Evolutionary conservation across 1,140 invertebrate genomes (phyloP), one percentile per base, ranked within the genome.

Genomic region (Apolygus lucorum): DNA sequence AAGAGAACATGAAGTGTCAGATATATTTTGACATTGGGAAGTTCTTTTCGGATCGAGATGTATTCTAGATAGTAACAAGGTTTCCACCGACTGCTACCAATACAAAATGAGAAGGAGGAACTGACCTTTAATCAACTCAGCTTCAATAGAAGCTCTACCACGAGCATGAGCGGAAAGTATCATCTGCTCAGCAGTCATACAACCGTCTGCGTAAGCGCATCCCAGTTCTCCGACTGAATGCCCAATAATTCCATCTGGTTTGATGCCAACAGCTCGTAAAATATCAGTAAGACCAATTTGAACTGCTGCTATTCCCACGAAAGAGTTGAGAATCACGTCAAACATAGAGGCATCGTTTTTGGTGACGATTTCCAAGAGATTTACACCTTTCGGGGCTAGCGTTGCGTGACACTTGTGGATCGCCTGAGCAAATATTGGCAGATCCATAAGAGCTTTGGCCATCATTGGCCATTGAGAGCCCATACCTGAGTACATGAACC

Each of bases 231-330:
- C 86, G 11, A 84, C 85, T 17, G 87, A 88, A 76, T 89, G 87
- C 11, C 88, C 88, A 67, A 90, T 77, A 67, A 90, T 84, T 26
- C 87, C 87, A 78, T 89, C 86, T 13, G 86, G 83, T 42, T 76
- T 71, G 26, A 89, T 77, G 22, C 82, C 84, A 65, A 88, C 63
- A 1, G 71, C 73, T 25, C 71, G 76, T n/a, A 89, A 76, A 24
- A 84, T 59, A 75, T 88, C 85, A 42, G 85, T 79, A 14, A 88
- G 74, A 1, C 82, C 86, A 72, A 90, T 88, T 81, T 93, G 91
- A 70, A 97, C 87, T 22, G 93, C 90, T 65, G 88, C 85, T 73
- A 90, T 91, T 28, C 84, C 84, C 52, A 91, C 82, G 76, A 91
- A 90, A 1, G 85, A 85, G 73, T 88, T 81, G 8, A 87, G 72